Conservation (phyloP, 2,113 vertebrate genomes). For the Crocuta crocuta region DNA sequence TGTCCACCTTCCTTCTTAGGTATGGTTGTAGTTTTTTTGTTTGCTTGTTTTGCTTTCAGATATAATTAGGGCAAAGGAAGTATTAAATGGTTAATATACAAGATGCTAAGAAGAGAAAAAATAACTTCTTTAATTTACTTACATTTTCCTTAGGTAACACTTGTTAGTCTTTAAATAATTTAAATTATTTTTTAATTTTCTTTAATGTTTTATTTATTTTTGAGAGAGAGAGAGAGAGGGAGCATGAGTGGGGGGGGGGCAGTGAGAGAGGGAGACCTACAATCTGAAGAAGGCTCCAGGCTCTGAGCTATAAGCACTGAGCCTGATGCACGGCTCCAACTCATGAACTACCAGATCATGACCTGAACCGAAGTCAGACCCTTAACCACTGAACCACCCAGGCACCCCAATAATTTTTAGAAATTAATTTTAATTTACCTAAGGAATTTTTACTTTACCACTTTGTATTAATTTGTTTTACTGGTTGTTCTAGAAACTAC, state of each 20-base stretch:
- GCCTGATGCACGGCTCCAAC: too few relatives aligned
- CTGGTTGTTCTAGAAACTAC: not conserved
- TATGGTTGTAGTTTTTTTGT: not conserved
- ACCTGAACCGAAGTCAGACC: too few relatives aligned
- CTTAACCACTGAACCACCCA: too few relatives aligned
- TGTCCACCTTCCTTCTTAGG: not conserved
- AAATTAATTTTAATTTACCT: not conserved
- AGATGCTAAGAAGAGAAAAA: not conserved
- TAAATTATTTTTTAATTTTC: too few relatives aligned
- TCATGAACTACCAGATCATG: too few relatives aligned
- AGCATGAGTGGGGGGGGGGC: not conserved
- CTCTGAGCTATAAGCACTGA: too few relatives aligned
- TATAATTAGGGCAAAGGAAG: not conserved
- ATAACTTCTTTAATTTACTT: not conserved
- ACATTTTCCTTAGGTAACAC: not conserved
- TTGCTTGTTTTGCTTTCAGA: not conserved
- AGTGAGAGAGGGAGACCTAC: too few relatives aligned
- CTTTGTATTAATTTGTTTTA: not conserved
- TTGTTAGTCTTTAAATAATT: not conserved
- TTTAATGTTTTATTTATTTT: not conserved
- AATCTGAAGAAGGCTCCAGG: too few relatives aligned
- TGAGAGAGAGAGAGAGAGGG: not conserved
- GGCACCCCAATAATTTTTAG: not conserved
- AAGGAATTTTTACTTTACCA: not conserved
- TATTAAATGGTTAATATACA: not conserved